A percentile compares a stretch with the other conserved stretches of the same genome.
phyloP scores from a whole-genome alignment of 2,888 invertebrate genomes.

The Drosophila macrospina region DNA sequence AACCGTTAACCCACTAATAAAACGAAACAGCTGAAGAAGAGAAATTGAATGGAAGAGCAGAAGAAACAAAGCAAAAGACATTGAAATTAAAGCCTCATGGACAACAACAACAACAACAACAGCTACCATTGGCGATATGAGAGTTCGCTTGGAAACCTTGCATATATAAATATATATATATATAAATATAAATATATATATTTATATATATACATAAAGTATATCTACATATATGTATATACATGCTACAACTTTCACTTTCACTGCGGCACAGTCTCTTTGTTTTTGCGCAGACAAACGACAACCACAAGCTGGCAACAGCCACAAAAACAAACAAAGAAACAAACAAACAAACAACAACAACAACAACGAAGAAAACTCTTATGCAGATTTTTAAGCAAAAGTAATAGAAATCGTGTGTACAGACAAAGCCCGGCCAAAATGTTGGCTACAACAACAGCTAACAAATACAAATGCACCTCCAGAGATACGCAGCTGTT shows the following conservation, averaged over 20 bases:
- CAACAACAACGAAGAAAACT: constrained; percentile 40
- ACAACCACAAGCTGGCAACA: constrained; percentile 41
- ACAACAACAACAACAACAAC: constrained; percentile 30
- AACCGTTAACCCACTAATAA: constrained; percentile 56
- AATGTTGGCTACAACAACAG: constrained; percentile 10
- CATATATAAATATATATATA: constrained; percentile 37
- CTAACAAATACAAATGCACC: constrained; percentile 19
- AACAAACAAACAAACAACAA: no score
- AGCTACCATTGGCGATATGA: constrained; percentile 50
- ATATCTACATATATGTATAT: constrained; percentile 21
- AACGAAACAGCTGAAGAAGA: constrained; percentile 48
- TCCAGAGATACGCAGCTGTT: constrained; percentile 19
- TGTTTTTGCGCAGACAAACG: constrained; percentile 70
- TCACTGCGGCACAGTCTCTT: constrained; percentile 72
- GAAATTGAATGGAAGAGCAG: constrained; percentile 49
- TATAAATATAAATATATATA: constrained; percentile 18
- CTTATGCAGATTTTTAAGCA: constrained; percentile 76
- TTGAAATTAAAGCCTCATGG: constrained; percentile 59
- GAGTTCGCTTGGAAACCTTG: constrained; percentile 57
- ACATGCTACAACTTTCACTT: constrained; percentile 73
- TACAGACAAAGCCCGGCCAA: constrained; percentile 39
- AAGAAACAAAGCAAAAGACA: constrained; percentile 49
- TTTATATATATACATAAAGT: constrained; percentile 18
- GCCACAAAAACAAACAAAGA: constrained; percentile 16
- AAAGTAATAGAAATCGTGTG: constrained; percentile 76